Evolutionary conservation across 2,888 invertebrate species (phyloP).

Genomic region (Cheilosia variabilis): DNA sequence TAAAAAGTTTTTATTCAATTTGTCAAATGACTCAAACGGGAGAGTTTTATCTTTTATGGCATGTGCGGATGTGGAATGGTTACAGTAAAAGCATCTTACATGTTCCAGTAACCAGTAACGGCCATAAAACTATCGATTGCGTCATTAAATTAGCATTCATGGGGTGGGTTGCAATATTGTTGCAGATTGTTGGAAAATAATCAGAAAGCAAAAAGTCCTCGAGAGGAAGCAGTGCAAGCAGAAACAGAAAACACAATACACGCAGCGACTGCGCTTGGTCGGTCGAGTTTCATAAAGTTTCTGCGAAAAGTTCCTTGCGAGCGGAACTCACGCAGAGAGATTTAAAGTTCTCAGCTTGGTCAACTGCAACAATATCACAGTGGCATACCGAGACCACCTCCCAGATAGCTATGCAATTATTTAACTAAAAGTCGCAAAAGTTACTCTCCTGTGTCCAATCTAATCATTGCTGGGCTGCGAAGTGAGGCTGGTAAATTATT

Average conservation of each 20-base stretch:
- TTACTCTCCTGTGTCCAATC: background rate
- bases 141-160: slow-evolving; percentile 12
- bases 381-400: background rate
- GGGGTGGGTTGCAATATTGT: background rate
- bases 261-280: background rate
- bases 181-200: background rate
- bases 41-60: slow-evolving; percentile 13
- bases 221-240: background rate
- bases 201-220: background rate
- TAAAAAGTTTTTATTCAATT: slow-evolving; percentile 22
- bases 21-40: slow-evolving; percentile 14
- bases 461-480: background rate
- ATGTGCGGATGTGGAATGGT: background rate
- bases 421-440: background rate
- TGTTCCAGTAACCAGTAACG: slow-evolving; percentile 2
- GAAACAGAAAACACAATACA: background rate
- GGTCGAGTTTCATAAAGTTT: slow-evolving; percentile 7
- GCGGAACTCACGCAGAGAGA: slow-evolving; percentile 8
- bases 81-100: background rate
- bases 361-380: slow-evolving; percentile 8
- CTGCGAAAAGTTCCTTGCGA: background rate
- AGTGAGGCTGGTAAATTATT: background rate
- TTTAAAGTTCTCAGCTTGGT: slow-evolving; percentile 8
- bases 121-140: slow-evolving; percentile 4
- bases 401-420: background rate